These are phyloP conservation scores for Molanna angustata DNA, from an alignment of 2,888 invertebrate genomes.

Conservation along the genomic window DNA sequence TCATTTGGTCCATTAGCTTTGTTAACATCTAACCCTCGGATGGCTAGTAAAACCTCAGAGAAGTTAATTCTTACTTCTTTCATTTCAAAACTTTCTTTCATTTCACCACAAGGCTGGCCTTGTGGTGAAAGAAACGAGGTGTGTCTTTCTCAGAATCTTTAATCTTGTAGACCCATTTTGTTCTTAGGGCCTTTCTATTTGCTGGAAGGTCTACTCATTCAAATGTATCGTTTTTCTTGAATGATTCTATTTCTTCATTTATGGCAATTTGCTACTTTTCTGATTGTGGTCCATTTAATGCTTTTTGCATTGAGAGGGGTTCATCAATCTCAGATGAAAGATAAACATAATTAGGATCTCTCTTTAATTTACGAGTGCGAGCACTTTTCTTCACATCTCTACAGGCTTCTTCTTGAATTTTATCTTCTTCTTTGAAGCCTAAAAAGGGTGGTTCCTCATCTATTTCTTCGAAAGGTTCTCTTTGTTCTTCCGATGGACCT, in stretches of 20 bases:
- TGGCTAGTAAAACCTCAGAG: too few species aligned
- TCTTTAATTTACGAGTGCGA: not conserved
- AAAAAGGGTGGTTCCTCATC: not conserved
- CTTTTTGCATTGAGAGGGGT: not conserved
- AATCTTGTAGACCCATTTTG: conserved; percentile 1
- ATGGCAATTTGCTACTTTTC: not conserved
- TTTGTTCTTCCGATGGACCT: not conserved
- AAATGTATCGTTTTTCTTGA: not conserved
- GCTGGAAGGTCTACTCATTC: not conserved
- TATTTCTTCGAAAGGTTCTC: not conserved
- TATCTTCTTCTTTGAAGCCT: too few species aligned
- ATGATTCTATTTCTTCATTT: not conserved
- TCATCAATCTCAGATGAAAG: not conserved
- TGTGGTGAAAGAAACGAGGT: too few species aligned
- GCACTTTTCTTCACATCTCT: conserved; percentile 1
- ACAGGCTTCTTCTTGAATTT: not conserved
- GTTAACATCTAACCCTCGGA: too few species aligned
- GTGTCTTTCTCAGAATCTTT: not conserved
- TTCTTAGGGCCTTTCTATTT: not conserved
- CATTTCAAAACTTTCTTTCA: too few species aligned
- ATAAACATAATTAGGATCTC: not conserved
- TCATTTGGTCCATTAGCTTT: too few species aligned
- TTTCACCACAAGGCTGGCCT: too few species aligned
- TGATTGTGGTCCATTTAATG: not conserved
- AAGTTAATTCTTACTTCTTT: too few species aligned